Evolutionary conservation across 2,888 invertebrate species (phyloP), one percentile per base, ranked within the genome.

Genomic region (Latrodectus hesperus): DNA sequence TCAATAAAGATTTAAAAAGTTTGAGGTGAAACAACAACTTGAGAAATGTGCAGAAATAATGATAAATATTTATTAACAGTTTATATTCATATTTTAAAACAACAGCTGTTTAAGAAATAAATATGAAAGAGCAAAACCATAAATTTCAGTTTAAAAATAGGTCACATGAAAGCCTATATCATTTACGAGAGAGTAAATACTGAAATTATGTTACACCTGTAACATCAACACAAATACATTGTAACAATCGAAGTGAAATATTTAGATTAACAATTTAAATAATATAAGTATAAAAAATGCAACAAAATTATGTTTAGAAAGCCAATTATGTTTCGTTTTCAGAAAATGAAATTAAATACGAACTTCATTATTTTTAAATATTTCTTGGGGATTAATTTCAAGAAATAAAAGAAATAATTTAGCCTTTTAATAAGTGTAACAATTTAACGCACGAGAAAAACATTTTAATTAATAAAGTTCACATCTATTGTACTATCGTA

Each of bases 1-100:
- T 76, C 72, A 64, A 86, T 86, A 86, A 76, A 86, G 76, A 70
- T 77, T 70, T 82, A 81, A 86, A 86, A 86, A 81, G 65, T 83
- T 55, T 38, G 77, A 81, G 17, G 75, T 70, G 86, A 86, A 86
- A 86, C 86, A 86, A 86, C 86, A 81, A 81, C 81, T 81, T 52
- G 49, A 80, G 22, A 73, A 86, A 76, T 74, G 86, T 86, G 86
- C 86, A 81, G 75, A 86, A 86, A 80, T 85, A 9, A 85, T 51
- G 49, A 26, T 22, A 64, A 68, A 76, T 26, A 64, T 17, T 55
- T 11, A 64, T 64, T 51, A 55, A 60, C 60, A 60, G 60, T 60
- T n/a, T 11, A 60, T 60, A 60, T 16, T 60, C n/a, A 60, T 60
- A n/a, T 60, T 60, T 60, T n/a, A n/a, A 60, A 60, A 60, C 60